phyloP scores from a whole-genome alignment of 1,140 invertebrate species.

The Megathymus violae region DNA sequence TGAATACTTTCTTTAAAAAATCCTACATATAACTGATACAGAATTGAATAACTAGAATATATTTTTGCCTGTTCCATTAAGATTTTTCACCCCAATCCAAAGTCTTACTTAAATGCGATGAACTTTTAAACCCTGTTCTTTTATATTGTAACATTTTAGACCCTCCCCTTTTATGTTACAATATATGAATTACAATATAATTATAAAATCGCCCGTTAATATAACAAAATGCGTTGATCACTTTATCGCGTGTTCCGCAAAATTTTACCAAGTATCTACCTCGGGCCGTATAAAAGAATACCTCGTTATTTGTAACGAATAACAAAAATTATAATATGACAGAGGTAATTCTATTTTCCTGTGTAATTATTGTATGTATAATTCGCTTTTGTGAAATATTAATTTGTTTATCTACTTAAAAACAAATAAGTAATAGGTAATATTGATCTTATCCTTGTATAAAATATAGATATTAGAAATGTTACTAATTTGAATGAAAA shows the following conservation, averaged over 20 bases:
- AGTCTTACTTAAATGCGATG: background rate
- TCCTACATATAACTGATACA: no score
- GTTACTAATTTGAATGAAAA: no score
- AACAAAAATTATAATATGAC: background rate
- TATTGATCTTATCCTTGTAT: no score
- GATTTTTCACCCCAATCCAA: background rate
- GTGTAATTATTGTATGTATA: no score
- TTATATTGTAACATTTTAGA: background rate
- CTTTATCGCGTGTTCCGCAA: conserved; percentile 18
- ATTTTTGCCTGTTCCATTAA: no score
- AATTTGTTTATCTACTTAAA: no score
- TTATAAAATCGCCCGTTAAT: conserved; percentile 24
- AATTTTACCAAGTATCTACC: conserved; percentile 14
- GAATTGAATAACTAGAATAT: no score
- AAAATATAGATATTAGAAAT: no score
- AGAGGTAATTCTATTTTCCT: background rate
- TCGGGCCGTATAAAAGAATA: conserved; percentile 5
- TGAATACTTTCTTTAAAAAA: no score
- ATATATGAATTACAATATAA: conserved; percentile 17
- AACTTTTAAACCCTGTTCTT: background rate
- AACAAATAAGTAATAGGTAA: no score
- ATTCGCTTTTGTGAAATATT: no score
- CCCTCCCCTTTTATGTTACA: conserved; percentile 12
- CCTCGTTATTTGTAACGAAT: background rate
- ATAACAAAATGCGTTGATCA: conserved; percentile 15